Conservation (phyloP, 2,888 invertebrate species). For the Cerastis leucographa region DNA sequence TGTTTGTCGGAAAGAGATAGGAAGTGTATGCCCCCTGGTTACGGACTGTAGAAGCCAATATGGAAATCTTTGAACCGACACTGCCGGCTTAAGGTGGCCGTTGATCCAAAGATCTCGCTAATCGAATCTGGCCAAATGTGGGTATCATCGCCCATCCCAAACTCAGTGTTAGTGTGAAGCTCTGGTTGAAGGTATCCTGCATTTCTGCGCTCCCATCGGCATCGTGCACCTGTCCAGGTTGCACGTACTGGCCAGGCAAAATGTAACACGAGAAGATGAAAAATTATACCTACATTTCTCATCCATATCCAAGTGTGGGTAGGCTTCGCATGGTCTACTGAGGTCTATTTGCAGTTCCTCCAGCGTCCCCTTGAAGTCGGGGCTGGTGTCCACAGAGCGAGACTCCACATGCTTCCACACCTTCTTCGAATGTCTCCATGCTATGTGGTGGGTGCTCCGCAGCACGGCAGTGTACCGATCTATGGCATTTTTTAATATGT, state of each 20-base stretch:
- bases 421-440: slow-evolving; percentile 53
- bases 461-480: slow-evolving; percentile 65
- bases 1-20: not conserved
- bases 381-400: slow-evolving; percentile 20
- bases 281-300: slow-evolving; percentile 93
- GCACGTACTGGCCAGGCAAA: not conserved
- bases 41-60: not conserved
- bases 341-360: slow-evolving; percentile 90
- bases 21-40: not conserved
- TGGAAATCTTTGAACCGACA: not conserved
- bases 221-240: not conserved
- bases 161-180: not conserved
- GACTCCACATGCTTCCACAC: slow-evolving; percentile 20
- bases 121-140: not conserved
- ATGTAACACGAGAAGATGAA: not conserved
- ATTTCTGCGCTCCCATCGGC: not conserved
- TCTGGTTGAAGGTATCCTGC: not conserved
- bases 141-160: not conserved
- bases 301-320: slow-evolving; percentile 93
- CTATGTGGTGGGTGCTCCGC: slow-evolving; percentile 57
- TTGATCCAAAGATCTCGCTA: not conserved
- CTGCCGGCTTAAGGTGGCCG: not conserved
- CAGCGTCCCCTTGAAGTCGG: slow-evolving; percentile 72
- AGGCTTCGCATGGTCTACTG: slow-evolving; percentile 91
- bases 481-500: slow-evolving; percentile 76